Percentiles rank a stretch among this genome's conserved stretches.
These are phyloP conservation scores for Gonatopus flavifemur DNA, from an alignment of 1,140 invertebrate species.

Conservation along the genomic window DNA sequence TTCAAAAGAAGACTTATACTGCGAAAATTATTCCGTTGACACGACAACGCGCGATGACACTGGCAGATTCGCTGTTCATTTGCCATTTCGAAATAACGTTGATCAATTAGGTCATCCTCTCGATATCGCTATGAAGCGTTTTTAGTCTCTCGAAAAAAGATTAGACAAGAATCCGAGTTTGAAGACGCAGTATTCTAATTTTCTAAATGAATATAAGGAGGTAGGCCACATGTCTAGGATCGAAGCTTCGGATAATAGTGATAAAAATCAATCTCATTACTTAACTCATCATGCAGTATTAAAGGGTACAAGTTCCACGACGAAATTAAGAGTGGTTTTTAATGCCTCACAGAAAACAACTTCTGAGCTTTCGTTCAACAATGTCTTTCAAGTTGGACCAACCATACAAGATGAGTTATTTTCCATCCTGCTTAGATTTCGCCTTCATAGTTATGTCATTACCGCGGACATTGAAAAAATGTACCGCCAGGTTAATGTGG, in stretches of 20 bases:
- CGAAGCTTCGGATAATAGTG: not conserved
- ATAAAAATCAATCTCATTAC: not conserved
- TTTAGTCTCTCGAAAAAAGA: conserved; percentile 25
- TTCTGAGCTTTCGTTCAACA: conserved; percentile 26
- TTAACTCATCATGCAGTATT: conserved; percentile 2
- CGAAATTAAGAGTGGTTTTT: not conserved
- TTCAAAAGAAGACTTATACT: no score
- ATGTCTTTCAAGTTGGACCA: conserved; percentile 28
- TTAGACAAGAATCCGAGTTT: no score
- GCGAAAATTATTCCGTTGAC: no score
- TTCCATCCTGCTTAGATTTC: conserved; percentile 10
- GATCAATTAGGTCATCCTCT: conserved; percentile 17
- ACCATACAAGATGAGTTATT: conserved; percentile 26
- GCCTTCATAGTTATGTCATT: conserved; percentile 7
- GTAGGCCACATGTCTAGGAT: conserved; percentile 35
- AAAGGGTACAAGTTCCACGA: not conserved
- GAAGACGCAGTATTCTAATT: conserved; percentile 27
- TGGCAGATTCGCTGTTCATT: conserved; percentile 24
- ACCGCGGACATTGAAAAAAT: conserved; percentile 36
- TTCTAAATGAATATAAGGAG: conserved; percentile 37
- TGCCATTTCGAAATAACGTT: conserved; percentile 21
- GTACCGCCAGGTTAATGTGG: no score
- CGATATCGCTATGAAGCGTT: conserved; percentile 16
- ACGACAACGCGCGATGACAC: conserved; percentile 4
- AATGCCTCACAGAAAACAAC: not conserved